Conservation (phyloP, 2,888 invertebrate genomes). For the Brachynemurus nebulosus region DNA sequence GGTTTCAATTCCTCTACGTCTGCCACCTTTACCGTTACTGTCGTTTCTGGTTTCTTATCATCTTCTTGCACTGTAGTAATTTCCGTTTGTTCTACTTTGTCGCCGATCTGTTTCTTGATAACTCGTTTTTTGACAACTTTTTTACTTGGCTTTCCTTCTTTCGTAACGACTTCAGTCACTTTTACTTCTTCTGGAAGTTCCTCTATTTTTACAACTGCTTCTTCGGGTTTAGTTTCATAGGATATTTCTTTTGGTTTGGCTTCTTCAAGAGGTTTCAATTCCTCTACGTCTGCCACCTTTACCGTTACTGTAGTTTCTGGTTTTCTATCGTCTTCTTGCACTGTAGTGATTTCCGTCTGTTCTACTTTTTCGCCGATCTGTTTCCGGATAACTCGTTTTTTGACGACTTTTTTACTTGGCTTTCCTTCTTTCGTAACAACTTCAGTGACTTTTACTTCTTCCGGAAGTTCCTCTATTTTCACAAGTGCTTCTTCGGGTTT, state of each 20-base stretch:
- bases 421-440: slow-evolving; percentile 25
- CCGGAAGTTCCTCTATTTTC: slow-evolving; percentile 20
- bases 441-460: slow-evolving; percentile 25
- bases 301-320: slow-evolving; percentile 26
- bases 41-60: no score
- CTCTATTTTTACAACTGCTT: no score
- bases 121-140: no score
- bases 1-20: no score
- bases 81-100: no score
- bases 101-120: no score
- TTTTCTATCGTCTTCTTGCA: slow-evolving; percentile 19
- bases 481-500: slow-evolving; percentile 5
- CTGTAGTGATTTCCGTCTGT: slow-evolving; percentile 24
- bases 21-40: no score
- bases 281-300: slow-evolving; percentile 16
- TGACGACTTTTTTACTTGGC: slow-evolving; percentile 23
- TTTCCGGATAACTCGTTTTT: slow-evolving; percentile 24
- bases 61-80: no score
- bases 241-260: slow-evolving; percentile 1
- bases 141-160: no score
- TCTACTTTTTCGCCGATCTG: slow-evolving; percentile 22
- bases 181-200: no score
- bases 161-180: no score
- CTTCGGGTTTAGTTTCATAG: slow-evolving; percentile 1
- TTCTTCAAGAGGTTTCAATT: slow-evolving; percentile 6